These are phyloP conservation scores for Chromis chromis DNA, from an alignment of 2,797 vertebrate genomes.

Conservation along the genomic window DNA sequence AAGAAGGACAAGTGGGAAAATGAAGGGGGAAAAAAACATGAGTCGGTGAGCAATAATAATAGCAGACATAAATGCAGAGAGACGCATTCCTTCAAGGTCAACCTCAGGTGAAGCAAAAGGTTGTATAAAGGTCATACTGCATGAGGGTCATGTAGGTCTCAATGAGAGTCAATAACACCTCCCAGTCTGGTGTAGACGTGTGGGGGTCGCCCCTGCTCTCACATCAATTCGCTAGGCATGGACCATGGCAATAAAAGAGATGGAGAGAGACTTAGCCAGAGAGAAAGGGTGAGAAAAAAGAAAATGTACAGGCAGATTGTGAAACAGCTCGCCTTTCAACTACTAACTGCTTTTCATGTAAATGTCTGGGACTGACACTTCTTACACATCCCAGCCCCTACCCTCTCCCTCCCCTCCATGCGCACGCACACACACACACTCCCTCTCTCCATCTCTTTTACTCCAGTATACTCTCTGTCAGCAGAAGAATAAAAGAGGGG, in stretches of 20 bases:
- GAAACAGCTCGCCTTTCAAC: slow-evolving; percentile 96
- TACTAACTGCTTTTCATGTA: slow-evolving; percentile 99
- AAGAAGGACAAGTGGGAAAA: slow-evolving; percentile 46
- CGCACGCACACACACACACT: slow-evolving; percentile 49
- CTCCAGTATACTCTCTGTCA: slow-evolving; percentile 81
- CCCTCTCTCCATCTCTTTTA: slow-evolving; percentile 73
- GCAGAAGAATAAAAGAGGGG: slow-evolving; percentile 80
- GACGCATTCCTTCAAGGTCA: slow-evolving; percentile 95
- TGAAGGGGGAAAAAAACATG: slow-evolving; percentile 19
- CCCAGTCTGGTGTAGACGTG: slow-evolving; percentile 88
- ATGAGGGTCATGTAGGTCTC: slow-evolving; percentile 89
- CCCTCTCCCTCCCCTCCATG: slow-evolving; percentile 58
- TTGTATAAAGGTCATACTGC: slow-evolving; percentile 88
- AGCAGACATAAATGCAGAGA: slow-evolving; percentile 67
- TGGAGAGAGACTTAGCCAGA: slow-evolving; percentile 80
- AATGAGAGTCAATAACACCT: slow-evolving; percentile 95
- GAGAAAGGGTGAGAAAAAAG: slow-evolving; percentile 81
- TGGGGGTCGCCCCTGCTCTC: slow-evolving; percentile 90
- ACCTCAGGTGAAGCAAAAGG: slow-evolving; percentile 94
- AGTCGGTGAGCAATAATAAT: slow-evolving; percentile 63
- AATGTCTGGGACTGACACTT: slow-evolving; percentile 97
- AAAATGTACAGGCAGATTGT: slow-evolving; percentile 97
- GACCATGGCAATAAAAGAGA: slow-evolving; percentile 91
- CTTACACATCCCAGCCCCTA: slow-evolving; percentile 90
- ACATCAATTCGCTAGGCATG: slow-evolving; percentile 86